These are phyloP conservation scores for Ondatra zibethicus DNA, from an alignment of 2,113 vertebrate species.

Conservation along the genomic window DNA sequence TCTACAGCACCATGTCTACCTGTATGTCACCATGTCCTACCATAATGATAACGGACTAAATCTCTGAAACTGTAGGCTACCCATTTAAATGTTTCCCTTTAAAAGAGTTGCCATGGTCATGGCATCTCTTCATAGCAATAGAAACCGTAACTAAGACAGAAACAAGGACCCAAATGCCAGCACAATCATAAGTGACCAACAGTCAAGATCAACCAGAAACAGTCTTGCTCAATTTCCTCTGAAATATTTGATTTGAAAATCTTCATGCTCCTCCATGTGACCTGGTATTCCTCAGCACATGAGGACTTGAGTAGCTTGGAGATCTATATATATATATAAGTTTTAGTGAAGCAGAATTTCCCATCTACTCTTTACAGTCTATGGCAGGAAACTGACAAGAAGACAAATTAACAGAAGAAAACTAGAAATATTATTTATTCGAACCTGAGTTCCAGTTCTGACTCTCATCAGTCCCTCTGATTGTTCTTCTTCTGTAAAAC, in stretches of 20 bases:
- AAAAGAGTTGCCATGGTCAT: not conserved
- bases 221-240: not conserved
- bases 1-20: not conserved
- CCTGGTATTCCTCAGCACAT: not conserved
- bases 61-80: not conserved
- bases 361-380: not conserved
- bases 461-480: not conserved
- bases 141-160: not conserved
- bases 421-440: not conserved
- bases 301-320: not conserved
- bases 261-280: not conserved
- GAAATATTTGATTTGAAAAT: not conserved
- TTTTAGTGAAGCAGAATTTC: not conserved
- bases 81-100: not conserved
- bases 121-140: not conserved
- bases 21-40: not conserved
- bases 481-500: not conserved
- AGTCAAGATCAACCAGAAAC: not conserved
- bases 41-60: not conserved
- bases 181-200: too few species aligned
- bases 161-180: not conserved
- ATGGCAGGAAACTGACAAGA: not conserved
- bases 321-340: not conserved
- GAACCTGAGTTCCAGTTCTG: not conserved
- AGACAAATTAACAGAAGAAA: not conserved